These are phyloP conservation scores for Orgyia antiqua DNA, from an alignment of 2,888 invertebrate genomes.

Conservation along the genomic window DNA sequence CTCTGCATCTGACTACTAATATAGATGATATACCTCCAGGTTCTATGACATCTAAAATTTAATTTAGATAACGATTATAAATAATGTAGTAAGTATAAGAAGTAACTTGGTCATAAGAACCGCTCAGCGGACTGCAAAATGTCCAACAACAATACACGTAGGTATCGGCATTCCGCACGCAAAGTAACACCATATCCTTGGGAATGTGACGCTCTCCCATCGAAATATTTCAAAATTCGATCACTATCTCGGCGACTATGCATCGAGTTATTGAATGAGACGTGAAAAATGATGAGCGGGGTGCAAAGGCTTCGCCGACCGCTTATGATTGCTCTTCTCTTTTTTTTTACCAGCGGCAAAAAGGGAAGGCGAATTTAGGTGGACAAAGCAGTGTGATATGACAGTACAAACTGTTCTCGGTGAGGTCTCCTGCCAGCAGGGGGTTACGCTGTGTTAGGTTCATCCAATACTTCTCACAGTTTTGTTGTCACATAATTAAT, in stretches of 20 bases:
- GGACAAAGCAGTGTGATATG: constrained; percentile 65
- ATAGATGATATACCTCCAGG: no score
- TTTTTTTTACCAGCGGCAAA: constrained; percentile 34
- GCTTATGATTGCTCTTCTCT: constrained; percentile 57
- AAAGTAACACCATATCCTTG: constrained; percentile 77
- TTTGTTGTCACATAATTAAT: constrained; percentile 75
- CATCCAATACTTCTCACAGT: constrained; percentile 59
- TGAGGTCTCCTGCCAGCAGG: constrained; percentile 66
- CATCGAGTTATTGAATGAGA: constrained; percentile 76
- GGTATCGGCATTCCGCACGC: constrained; percentile 65
- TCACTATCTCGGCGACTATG: constrained; percentile 72
- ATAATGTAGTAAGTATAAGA: no score
- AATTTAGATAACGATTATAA: no score
- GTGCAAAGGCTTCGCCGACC: constrained; percentile 66
- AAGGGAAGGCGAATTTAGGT: constrained; percentile 56
- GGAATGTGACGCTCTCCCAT: constrained; percentile 68
- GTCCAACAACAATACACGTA: constrained; percentile 17
- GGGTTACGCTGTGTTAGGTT: constrained; percentile 39
- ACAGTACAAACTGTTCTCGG: constrained; percentile 45
- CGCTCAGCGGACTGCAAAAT: no score
- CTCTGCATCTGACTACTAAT: no score
- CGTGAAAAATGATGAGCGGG: constrained; percentile 75
- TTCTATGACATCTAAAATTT: no score
- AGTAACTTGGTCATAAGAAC: constrained; percentile 2
- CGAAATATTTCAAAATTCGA: constrained; percentile 75